Conservation (phyloP, 2,797 vertebrate species). For the Yasuhikotakia modesta region DNA sequence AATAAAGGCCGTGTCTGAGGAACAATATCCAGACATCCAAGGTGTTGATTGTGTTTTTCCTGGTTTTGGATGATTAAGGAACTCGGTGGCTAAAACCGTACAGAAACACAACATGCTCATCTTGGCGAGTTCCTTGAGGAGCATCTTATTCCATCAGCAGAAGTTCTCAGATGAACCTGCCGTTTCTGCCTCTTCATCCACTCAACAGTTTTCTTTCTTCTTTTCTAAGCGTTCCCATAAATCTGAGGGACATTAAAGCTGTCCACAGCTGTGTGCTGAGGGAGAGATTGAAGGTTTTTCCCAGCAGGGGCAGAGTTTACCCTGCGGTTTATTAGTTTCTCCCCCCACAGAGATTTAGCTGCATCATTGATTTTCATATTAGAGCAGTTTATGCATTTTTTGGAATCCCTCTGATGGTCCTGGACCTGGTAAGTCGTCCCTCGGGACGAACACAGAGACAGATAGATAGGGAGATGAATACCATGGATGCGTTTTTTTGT, state of each 20-base stretch:
- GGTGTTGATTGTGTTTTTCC: slow-evolving; percentile 7
- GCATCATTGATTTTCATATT: slow-evolving; percentile 84
- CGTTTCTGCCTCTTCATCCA: slow-evolving; percentile 77
- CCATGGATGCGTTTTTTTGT: slow-evolving; percentile 27
- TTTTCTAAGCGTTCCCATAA: slow-evolving; percentile 74
- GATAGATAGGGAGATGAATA: slow-evolving; percentile 52
- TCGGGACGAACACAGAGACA: slow-evolving; percentile 73
- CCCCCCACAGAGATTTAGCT: slow-evolving; percentile 70
- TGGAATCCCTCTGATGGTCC: slow-evolving; percentile 83
- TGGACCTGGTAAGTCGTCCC: slow-evolving; percentile 77
- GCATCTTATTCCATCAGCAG: slow-evolving; percentile 75
- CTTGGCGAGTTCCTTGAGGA: slow-evolving; percentile 73
- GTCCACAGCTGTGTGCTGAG: slow-evolving; percentile 73
- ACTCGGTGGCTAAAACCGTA: too few species aligned
- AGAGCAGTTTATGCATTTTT: slow-evolving; percentile 83
- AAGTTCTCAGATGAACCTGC: too few species aligned
- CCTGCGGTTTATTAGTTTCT: slow-evolving; percentile 76
- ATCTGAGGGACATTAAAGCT: slow-evolving; percentile 82
- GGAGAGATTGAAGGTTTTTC: slow-evolving; percentile 80
- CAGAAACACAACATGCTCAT: too few species aligned
- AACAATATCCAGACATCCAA: background rate
- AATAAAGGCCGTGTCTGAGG: background rate
- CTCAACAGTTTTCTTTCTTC: slow-evolving; percentile 78
- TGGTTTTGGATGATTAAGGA: slow-evolving; percentile 19
- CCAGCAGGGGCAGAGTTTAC: slow-evolving; percentile 77